A percentile compares a stretch with the other conserved stretches of the same genome.
Evolutionary conservation across 2,113 vertebrate species (phyloP).

Genomic region (Tenebrosternarchus preto): DNA sequence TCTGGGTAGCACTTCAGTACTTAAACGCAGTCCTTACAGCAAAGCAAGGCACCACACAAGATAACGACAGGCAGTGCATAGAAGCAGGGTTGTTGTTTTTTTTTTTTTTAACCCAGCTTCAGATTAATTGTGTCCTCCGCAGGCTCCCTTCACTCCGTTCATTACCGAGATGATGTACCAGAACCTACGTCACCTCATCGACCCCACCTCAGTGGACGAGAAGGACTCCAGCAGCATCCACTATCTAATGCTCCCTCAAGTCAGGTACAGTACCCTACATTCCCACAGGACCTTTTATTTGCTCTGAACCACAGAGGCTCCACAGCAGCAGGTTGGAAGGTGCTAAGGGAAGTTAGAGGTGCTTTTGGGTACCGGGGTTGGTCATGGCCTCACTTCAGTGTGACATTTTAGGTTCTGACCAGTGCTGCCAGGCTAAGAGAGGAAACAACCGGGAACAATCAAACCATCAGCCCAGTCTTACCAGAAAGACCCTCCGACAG

Average conservation of each 20-base stretch:
- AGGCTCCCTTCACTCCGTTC: constrained; percentile 98
- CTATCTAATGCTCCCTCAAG: constrained; percentile 94
- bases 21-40: no score
- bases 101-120: background rate
- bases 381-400: no score
- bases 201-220: constrained; percentile 83
- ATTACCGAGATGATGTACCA: constrained; percentile 99
- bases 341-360: background rate
- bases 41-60: no score
- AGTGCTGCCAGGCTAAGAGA: no score
- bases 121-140: constrained; percentile 29
- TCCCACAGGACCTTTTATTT: background rate
- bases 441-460: no score
- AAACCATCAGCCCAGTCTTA: no score
- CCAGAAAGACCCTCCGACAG: no score
- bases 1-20: no score
- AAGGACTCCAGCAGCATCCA: constrained; percentile 92
- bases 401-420: no score
- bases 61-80: no score
- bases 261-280: constrained; percentile 30
- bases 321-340: background rate
- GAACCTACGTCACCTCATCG: constrained; percentile 88
- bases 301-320: background rate
- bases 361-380: no score
- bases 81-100: background rate